These are phyloP conservation scores for Dolichomitus sp. DNA, from an alignment of 2,888 invertebrate genomes.

Conservation along the genomic window DNA sequence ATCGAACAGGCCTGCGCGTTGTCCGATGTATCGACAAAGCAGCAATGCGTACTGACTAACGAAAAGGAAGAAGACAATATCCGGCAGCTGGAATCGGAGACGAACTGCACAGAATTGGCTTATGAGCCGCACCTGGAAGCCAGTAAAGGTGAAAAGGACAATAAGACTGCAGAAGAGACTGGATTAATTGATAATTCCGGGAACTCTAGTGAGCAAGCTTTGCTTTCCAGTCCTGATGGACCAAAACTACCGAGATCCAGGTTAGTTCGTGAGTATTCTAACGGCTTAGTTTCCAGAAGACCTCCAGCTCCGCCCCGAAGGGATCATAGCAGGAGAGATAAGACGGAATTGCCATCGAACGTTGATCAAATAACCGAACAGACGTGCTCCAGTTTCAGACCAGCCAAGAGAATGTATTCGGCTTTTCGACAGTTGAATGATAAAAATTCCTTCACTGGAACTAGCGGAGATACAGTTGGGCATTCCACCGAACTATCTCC, in stretches of 20 bases:
- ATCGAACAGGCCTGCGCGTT: constrained; percentile 70
- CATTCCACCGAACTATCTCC: constrained; percentile 56
- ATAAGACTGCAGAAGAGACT: constrained; percentile 6
- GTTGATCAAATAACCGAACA: constrained; percentile 58
- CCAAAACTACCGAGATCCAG: constrained; percentile 34
- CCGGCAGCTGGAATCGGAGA: constrained; percentile 8
- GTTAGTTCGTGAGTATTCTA: constrained; percentile 28
- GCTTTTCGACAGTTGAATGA: constrained; percentile 72
- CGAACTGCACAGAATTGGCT: constrained; percentile 24
- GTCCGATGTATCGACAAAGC: constrained; percentile 64
- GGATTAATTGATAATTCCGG: constrained; percentile 11
- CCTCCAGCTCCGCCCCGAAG: constrained; percentile 75
- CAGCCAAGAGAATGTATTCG: constrained; percentile 73
- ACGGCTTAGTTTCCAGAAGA: constrained; percentile 69
- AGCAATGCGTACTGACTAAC: constrained; percentile 29
- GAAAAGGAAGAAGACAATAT: constrained; percentile 20
- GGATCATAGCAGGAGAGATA: constrained; percentile 79
- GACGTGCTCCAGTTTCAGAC: constrained; percentile 78
- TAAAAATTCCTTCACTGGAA: constrained; percentile 66
- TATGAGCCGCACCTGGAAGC: constrained; percentile 9
- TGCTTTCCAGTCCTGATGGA: constrained; percentile 28
- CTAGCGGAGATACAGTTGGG: constrained; percentile 22
- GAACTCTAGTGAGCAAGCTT: constrained; percentile 1
- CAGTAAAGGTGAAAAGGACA: constrained; percentile 23
- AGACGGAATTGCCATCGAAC: constrained; percentile 31